Percentiles rank a stretch among this genome's conserved stretches.
These are phyloP conservation scores for Nephrotoma appendiculata DNA, from an alignment of 2,888 invertebrate species.

Conservation along the genomic window DNA sequence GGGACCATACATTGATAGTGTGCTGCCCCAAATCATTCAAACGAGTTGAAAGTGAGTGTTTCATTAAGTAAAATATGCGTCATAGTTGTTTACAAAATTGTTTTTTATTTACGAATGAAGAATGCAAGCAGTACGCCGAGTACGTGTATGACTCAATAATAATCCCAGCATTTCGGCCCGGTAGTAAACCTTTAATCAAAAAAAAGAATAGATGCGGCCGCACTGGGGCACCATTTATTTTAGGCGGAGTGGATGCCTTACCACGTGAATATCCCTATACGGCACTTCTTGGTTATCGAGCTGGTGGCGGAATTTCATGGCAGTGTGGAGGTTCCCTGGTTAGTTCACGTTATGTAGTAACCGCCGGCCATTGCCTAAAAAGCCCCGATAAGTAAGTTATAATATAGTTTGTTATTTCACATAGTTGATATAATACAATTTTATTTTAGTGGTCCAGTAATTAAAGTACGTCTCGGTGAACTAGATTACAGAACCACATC, in stretches of 20 bases:
- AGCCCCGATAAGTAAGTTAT: background rate
- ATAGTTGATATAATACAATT: background rate
- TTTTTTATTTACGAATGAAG: background rate
- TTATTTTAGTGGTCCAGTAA: constrained; percentile 15
- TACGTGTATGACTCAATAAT: background rate
- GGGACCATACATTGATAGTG: background rate
- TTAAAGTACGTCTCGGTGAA: constrained; percentile 28
- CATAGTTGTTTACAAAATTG: background rate
- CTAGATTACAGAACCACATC: constrained; percentile 19
- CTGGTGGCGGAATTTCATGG: constrained; percentile 21
- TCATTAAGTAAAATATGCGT: too few relatives aligned
- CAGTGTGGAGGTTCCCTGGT: constrained; percentile 44
- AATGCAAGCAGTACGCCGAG: background rate
- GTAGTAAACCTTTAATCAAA: background rate
- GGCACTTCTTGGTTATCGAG: constrained; percentile 16
- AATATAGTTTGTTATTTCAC: background rate
- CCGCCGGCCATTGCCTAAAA: constrained; percentile 42
- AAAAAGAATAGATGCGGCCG: background rate
- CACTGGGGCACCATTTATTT: constrained; percentile 29
- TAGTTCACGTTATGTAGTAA: constrained; percentile 38
- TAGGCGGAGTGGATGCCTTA: constrained; percentile 20
- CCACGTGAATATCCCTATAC: constrained; percentile 15
- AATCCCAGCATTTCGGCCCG: background rate
- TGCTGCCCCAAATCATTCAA: background rate
- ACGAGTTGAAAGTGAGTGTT: background rate